Conservation (phyloP, 2,113 vertebrate genomes). For the Odontesthes bonariensis region DNA sequence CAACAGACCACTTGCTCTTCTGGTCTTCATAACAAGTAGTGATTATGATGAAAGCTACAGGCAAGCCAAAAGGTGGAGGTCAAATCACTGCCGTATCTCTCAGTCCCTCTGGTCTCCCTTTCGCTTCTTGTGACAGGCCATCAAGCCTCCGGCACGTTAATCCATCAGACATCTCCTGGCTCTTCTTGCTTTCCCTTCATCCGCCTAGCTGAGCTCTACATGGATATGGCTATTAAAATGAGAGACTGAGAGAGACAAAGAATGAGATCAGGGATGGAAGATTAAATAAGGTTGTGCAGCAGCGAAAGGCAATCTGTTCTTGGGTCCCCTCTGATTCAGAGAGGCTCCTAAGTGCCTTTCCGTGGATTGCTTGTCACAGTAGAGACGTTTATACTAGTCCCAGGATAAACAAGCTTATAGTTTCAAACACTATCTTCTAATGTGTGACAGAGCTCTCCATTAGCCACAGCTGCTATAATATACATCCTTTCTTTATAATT, state of each 20-base stretch:
- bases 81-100: constrained; percentile 9
- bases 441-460: constrained; percentile 16
- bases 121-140: neutral
- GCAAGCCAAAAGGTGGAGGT: constrained; percentile 34
- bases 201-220: constrained; percentile 30
- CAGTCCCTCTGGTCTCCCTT: neutral
- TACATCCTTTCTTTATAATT: neutral
- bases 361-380: constrained; percentile 32
- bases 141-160: constrained; percentile 46
- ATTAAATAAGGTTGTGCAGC: constrained; percentile 39
- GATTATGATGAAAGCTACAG: constrained; percentile 25
- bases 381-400: constrained; percentile 33
- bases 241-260: constrained; percentile 43
- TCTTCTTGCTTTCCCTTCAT: constrained; percentile 31
- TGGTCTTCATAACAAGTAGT: constrained; percentile 8
- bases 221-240: constrained; percentile 48
- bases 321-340: constrained; percentile 54
- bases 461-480: neutral
- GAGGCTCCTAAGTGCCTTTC: constrained; percentile 61
- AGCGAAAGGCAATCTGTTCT: constrained; percentile 50
- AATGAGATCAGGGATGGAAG: constrained; percentile 41
- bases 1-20: neutral
- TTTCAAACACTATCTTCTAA: neutral
- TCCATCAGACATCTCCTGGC: constrained; percentile 47
- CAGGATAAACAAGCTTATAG: constrained; percentile 40